Evolutionary conservation across 2,888 invertebrate genomes (phyloP).

Genomic region (Synanthedon formicaeformis): DNA sequence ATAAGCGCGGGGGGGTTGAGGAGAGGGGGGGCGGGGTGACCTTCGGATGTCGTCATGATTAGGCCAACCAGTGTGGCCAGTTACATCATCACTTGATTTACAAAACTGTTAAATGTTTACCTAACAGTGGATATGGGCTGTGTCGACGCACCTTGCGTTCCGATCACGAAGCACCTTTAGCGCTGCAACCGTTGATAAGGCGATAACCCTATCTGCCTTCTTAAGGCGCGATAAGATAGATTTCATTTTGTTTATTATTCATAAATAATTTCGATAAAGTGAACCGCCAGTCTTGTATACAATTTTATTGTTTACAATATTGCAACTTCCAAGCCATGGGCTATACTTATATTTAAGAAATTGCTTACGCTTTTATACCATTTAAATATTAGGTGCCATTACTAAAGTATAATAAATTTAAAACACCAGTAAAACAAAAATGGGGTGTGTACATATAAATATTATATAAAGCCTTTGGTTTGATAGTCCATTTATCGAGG

Average conservation of each 20-base stretch:
- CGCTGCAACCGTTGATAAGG: not conserved
- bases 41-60: constrained; percentile 27
- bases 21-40: constrained; percentile 12
- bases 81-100: constrained; percentile 50
- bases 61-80: constrained; percentile 14
- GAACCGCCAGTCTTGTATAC: no score
- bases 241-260: not conserved
- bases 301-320: no score
- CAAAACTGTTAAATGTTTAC: constrained; percentile 13
- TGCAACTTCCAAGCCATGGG: no score
- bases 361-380: no score
- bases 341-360: no score
- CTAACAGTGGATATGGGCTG: constrained; percentile 22
- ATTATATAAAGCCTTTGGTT: no score
- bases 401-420: no score
- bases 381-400: no score
- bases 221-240: not conserved
- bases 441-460: no score
- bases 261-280: not conserved
- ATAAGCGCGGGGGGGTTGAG: not conserved
- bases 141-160: constrained; percentile 13
- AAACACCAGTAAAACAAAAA: no score
- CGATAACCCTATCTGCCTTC: not conserved
- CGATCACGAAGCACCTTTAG: constrained; percentile 2
- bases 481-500: no score